Base-by-base conservation (phyloP, 2,888 invertebrate genomes). In the Limenitis camilla region DNA sequence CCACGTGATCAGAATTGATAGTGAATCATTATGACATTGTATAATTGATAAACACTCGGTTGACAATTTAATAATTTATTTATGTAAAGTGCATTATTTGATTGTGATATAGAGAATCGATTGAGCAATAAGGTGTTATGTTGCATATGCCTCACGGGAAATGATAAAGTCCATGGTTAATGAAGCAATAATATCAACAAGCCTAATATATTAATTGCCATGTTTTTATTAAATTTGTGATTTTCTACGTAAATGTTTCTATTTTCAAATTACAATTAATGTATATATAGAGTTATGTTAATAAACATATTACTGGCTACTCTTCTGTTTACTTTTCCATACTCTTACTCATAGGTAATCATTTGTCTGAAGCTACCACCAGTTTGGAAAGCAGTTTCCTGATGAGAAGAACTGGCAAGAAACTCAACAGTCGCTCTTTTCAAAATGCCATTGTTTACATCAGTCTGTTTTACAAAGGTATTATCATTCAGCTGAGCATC, bases 11-110 rank as follows among this genome's bases (percentile, higher is more conserved):
- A 80, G 79, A 77, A 75, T 65, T 72, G 71, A 76, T 79, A 78
- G 85, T 83, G 83, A 81, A 79, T 76, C 72, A 76, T 79, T 83
- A 81, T 81, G 82, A 85, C 84, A 83, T 85, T 81, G 77, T 79
- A 72, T 75, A 74, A 74, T 70, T 73, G 74, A 78, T 71, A 72
- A 77, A 82, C 74, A 71, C 76, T 77, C 70, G 61, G 80, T 84
- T 86, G 82, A 85, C 82, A 77, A 81, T 81, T 84, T 79, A 78
- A 79, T 85, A 82, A 85, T 86, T 86, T 84, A 84, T 86, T 84
- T 84, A 82, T 79, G 69, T 74, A 84, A 84, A 84, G 86, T 86
- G 83, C 78, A 81, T 82, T 81, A 71, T 54, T 62, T 63, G 49
- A 78, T 81, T 85, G 86, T 87, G 85, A 86, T 83, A 82, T 80